phyloP scores from a whole-genome alignment of 2,113 vertebrate genomes.

The Micromys minutus region DNA sequence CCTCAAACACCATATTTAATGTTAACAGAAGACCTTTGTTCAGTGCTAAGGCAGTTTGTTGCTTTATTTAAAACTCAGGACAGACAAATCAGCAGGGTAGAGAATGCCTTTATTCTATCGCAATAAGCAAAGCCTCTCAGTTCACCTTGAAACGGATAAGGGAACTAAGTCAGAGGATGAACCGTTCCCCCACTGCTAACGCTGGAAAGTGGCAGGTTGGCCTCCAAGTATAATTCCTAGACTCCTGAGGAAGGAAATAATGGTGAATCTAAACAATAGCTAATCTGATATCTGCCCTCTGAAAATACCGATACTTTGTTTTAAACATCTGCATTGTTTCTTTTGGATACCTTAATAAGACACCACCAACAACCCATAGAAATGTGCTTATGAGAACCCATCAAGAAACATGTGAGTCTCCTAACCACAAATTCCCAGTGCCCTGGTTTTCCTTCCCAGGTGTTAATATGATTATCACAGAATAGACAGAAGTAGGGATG shows the following conservation, averaged over 20 bases:
- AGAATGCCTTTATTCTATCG: neutral
- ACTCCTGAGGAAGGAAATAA: neutral
- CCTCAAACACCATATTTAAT: neutral
- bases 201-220: neutral
- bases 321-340: neutral
- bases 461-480: neutral
- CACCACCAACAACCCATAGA: neutral
- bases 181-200: neutral
- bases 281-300: neutral
- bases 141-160: neutral
- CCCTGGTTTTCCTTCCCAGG: neutral
- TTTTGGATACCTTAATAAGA: slow-evolving; percentile 2
- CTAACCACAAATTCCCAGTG: neutral
- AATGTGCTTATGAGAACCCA: neutral
- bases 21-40: neutral
- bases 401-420: neutral
- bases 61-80: neutral
- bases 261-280: neutral
- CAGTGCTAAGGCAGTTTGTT: neutral
- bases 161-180: neutral
- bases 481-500: neutral
- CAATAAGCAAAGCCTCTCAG: neutral
- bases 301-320: neutral
- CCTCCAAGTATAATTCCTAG: neutral
- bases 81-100: neutral